Conservation (phyloP, 2,888 invertebrate genomes). For the Synergus laeviventris region DNA sequence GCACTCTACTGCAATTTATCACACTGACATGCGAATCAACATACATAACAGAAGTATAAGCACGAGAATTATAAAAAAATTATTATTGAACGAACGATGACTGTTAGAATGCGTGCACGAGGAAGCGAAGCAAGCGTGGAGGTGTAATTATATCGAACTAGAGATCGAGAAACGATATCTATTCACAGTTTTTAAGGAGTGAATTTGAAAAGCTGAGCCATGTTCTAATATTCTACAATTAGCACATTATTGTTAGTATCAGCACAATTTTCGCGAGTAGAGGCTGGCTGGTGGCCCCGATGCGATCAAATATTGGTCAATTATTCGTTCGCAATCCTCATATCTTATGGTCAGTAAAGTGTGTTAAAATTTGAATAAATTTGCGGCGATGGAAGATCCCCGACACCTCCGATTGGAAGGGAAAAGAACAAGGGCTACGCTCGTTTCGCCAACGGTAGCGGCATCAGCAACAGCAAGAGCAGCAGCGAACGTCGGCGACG, state of each 20-base stretch:
- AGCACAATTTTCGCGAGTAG: not conserved
- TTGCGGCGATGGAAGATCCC: conserved; percentile 15
- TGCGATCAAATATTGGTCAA: conserved; percentile 39
- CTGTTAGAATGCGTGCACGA: conserved; percentile 31
- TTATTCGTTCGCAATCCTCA: conserved; percentile 32
- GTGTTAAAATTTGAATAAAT: not conserved
- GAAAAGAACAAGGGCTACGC: conserved; percentile 45
- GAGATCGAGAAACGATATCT: conserved; percentile 30
- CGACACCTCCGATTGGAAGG: conserved; percentile 41
- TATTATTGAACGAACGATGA: conserved; percentile 26
- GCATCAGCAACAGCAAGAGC: conserved; percentile 50
- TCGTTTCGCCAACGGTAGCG: conserved; percentile 52
- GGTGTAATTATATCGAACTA: conserved; percentile 36
- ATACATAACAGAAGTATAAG: conserved; percentile 10
- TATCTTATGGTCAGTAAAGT: not conserved
- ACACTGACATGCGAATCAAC: conserved; percentile 21
- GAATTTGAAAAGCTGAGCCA: conserved; percentile 22
- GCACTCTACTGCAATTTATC: conserved; percentile 1
- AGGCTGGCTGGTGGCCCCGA: conserved; percentile 60
- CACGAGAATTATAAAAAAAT: conserved; percentile 27
- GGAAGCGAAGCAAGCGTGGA: conserved; percentile 38
- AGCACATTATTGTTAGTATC: conserved; percentile 17
- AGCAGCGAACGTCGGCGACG: conserved; percentile 49
- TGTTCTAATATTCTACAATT: conserved; percentile 31
- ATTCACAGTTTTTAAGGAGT: conserved; percentile 6